A percentile compares a stretch with the other conserved stretches of the same genome.
Evolutionary conservation across 2,797 vertebrate species (phyloP).

Genomic region (Choloepus didactylus): DNA sequence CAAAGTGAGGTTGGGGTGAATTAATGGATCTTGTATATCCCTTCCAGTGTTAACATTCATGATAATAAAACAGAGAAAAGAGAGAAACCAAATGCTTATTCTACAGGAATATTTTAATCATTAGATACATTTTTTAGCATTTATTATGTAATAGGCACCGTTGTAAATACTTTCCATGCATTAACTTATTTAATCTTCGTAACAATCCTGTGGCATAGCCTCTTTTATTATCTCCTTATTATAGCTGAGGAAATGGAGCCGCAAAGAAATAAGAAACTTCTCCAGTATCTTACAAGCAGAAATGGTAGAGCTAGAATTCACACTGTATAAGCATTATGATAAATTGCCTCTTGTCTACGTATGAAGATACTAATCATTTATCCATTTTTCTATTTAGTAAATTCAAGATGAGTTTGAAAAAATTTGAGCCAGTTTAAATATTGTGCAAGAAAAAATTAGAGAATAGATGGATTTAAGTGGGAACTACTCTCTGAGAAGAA

Average conservation of each 20-base stretch:
- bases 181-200: background rate
- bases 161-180: background rate
- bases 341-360: background rate
- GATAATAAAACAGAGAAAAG: background rate
- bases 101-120: background rate
- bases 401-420: background rate
- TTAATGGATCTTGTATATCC: background rate
- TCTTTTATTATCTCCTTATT: slow-evolving; percentile 8
- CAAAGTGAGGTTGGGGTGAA: background rate
- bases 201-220: background rate
- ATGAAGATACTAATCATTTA: background rate
- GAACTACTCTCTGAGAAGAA: background rate
- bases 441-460: background rate
- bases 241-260: background rate
- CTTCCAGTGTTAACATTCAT: background rate
- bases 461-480: background rate
- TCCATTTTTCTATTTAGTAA: background rate
- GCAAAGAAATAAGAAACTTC: background rate
- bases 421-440: background rate
- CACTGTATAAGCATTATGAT: background rate
- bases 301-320: background rate
- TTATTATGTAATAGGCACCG: background rate
- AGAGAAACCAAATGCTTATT: background rate
- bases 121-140: background rate
- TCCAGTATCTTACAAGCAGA: background rate